phyloP scores from a whole-genome alignment of 2,113 vertebrate species.

The Mesitornis unicolor region DNA sequence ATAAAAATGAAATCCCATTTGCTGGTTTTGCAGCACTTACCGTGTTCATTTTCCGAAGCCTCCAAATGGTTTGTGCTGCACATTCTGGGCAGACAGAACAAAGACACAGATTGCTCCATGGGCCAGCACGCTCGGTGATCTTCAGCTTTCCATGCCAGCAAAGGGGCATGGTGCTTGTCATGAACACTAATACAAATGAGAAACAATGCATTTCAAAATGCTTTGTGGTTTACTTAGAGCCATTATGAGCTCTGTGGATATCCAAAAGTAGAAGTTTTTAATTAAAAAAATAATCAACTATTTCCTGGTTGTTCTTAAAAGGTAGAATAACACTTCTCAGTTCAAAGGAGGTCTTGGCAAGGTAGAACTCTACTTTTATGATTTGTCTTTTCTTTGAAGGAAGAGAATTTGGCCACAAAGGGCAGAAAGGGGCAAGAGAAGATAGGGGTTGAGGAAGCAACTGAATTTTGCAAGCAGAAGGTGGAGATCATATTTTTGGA shows the following conservation, averaged over 20 bases:
- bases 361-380: neutral
- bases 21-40: neutral
- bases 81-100: neutral
- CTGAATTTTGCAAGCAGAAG: neutral
- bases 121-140: fast-evolving
- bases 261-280: neutral
- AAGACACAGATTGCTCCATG: neutral
- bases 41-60: neutral
- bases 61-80: neutral
- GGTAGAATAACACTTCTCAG: neutral
- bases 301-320: neutral
- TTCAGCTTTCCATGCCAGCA: fast-evolving
- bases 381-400: neutral
- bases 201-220: neutral
- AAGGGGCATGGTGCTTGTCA: neutral
- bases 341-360: neutral
- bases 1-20: neutral
- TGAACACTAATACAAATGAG: neutral
- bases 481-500: neutral
- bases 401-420: neutral
- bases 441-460: neutral
- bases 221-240: neutral
- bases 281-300: neutral
- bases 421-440: neutral
- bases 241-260: neutral